Evolutionary conservation across 2,888 invertebrate genomes (phyloP).

Genomic region (Aelia acuminata): DNA sequence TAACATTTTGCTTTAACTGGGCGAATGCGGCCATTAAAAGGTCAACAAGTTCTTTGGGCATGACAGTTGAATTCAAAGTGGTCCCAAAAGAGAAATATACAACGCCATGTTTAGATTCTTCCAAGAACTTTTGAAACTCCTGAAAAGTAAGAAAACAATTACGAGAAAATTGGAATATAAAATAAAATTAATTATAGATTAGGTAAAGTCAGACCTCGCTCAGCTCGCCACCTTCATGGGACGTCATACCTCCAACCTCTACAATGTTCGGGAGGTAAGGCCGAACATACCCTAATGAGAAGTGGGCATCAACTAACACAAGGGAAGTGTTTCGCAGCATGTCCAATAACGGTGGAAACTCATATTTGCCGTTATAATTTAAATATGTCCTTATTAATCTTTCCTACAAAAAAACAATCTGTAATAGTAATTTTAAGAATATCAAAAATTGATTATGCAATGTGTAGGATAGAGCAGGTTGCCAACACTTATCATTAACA

Average conservation of each 20-base stretch:
- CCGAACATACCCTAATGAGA: constrained; percentile 70
- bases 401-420: constrained; percentile 48
- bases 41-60: constrained; percentile 72
- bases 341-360: constrained; percentile 58
- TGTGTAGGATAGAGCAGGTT: too few species aligned
- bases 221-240: constrained; percentile 68
- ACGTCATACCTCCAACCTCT: constrained; percentile 74
- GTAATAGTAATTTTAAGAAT: too few species aligned
- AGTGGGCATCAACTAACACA: constrained; percentile 72
- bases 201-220: constrained; percentile 62
- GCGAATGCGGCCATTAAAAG: constrained; percentile 74
- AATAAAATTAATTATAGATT: background rate
- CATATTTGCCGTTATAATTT: constrained; percentile 54
- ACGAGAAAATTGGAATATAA: constrained; percentile 56
- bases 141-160: constrained; percentile 66
- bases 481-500: too few species aligned
- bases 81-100: constrained; percentile 76
- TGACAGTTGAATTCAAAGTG: constrained; percentile 72
- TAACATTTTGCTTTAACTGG: constrained; percentile 75
- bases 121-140: constrained; percentile 73
- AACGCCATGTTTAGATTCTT: constrained; percentile 73
- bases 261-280: constrained; percentile 71
- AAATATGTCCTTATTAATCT: constrained; percentile 58
- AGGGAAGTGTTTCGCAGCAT: constrained; percentile 69
- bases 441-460: too few species aligned